These are phyloP conservation scores for Poecile montanus DNA, from an alignment of 2,797 vertebrate species.

Conservation along the genomic window DNA sequence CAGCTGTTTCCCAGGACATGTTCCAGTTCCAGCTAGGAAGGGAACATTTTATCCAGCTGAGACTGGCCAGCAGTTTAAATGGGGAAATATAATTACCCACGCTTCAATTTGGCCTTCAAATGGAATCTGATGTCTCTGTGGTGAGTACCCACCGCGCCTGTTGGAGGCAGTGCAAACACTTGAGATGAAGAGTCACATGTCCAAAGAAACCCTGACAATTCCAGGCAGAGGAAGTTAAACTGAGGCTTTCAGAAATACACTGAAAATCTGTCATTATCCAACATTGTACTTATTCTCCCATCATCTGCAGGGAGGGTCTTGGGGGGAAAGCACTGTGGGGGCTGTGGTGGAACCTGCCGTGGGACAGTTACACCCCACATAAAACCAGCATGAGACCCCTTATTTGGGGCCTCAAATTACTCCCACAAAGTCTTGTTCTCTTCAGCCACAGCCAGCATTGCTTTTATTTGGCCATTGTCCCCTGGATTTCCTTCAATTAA, in stretches of 20 bases:
- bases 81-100: constrained; percentile 47
- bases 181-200: not conserved
- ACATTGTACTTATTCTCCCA: not conserved
- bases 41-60: constrained; percentile 60
- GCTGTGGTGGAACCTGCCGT: not conserved
- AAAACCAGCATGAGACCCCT: not conserved
- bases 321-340: not conserved
- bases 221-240: not conserved
- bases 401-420: not conserved
- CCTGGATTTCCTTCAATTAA: not conserved
- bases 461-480: not conserved
- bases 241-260: not conserved
- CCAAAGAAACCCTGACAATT: not conserved
- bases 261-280: not conserved
- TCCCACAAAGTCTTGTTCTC: not conserved
- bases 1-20: constrained; percentile 30
- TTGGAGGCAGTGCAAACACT: not conserved
- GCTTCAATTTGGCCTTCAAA: constrained; percentile 27
- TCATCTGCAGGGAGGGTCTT: not conserved
- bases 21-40: constrained; percentile 20
- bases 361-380: rapidly evolving
- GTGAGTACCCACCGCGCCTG: rapidly evolving
- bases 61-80: constrained; percentile 23
- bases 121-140: not conserved
- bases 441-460: not conserved